Evolutionary conservation across 2,797 vertebrate species (phyloP).

Genomic region (Gymnoscopelus braueri): DNA sequence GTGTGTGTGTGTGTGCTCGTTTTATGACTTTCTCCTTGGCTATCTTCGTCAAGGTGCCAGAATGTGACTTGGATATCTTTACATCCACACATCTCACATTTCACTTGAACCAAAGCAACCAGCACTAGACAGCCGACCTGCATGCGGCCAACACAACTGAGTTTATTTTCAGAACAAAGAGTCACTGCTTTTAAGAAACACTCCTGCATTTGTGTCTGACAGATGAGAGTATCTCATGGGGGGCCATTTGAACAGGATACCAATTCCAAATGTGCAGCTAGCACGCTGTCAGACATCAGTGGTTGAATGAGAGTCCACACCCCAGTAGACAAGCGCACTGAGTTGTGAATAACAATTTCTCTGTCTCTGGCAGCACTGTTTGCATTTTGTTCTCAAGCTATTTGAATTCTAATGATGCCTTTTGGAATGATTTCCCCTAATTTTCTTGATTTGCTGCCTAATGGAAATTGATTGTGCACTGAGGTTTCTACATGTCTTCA

Average conservation of each 20-base stretch:
- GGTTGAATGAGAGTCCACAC: background rate
- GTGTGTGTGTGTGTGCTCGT: constrained; percentile 2
- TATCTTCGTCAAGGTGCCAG: constrained; percentile 55
- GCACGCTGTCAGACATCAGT: too few species aligned
- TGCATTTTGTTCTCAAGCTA: background rate
- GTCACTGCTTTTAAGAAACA: background rate
- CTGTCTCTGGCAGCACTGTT: background rate
- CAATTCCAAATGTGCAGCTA: too few species aligned
- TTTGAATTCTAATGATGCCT: background rate
- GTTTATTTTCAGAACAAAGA: constrained; percentile 2
- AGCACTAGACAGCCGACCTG: background rate
- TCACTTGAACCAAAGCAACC: constrained; percentile 32
- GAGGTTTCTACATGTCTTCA: background rate
- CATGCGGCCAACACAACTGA: background rate
- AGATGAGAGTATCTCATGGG: too few species aligned
- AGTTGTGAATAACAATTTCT: background rate
- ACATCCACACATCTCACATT: constrained; percentile 36
- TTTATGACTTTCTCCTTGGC: constrained; percentile 46
- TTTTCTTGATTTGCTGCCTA: background rate
- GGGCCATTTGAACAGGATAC: too few species aligned
- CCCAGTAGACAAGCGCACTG: background rate
- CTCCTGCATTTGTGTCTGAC: too few species aligned
- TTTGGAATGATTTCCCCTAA: background rate
- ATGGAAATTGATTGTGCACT: background rate
- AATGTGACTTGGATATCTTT: constrained; percentile 46